Evolutionary conservation across 37 sponge, comb jelly and placozoan species (phyloP).

Genomic region (Beroe forskalii): DNA sequence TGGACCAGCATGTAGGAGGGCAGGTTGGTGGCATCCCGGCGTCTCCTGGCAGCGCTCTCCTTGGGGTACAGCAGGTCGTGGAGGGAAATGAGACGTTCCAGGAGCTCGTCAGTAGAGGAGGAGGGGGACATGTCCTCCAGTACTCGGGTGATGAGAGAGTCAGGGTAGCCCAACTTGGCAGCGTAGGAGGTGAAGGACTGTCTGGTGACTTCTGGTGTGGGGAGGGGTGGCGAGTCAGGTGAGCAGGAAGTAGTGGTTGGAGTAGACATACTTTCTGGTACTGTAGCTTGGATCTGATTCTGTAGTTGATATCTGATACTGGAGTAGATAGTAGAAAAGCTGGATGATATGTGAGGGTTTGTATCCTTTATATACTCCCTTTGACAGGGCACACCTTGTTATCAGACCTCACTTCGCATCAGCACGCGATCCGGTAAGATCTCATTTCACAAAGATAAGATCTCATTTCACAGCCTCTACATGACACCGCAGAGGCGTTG

Average conservation of each 20-base stretch:
- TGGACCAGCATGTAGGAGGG: constrained; percentile 51
- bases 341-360: not conserved
- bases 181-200: not conserved
- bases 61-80: not conserved
- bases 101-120: not conserved
- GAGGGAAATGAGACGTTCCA: not conserved
- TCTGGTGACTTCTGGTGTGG: not conserved
- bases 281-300: no score
- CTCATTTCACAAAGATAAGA: no score
- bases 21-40: constrained; percentile 18
- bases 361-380: not conserved
- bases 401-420: not conserved
- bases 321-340: not conserved
- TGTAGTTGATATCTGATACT: not conserved
- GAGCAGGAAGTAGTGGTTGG: not conserved
- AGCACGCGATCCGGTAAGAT: no score
- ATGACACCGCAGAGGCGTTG: no score
- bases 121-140: not conserved
- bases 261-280: no score
- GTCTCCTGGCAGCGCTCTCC: not conserved
- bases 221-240: not conserved
- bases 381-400: not conserved
- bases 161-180: constrained; percentile 40
- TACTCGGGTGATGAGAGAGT: not conserved
- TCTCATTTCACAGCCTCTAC: no score